phyloP scores from a whole-genome alignment of 2,797 vertebrate species.

The Lepidocolaptes lacrymiger region DNA sequence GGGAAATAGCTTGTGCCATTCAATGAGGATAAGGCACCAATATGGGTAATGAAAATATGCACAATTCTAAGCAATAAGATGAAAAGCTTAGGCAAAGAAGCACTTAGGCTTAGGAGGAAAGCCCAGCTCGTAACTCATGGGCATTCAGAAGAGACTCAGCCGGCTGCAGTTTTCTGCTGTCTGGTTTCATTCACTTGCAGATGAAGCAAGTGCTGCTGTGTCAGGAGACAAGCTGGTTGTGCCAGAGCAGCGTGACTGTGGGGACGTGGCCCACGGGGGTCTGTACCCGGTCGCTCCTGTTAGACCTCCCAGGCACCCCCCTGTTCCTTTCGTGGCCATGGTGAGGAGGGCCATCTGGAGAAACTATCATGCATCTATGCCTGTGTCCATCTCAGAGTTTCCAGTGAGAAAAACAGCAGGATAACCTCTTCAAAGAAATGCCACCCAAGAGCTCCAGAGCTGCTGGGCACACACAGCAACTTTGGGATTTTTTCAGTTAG shows the following conservation, averaged over 20 bases:
- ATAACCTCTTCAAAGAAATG: background rate
- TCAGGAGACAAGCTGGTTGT: background rate
- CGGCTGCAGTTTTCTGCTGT: fast-evolving
- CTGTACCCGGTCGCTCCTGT: fast-evolving
- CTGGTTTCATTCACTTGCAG: background rate
- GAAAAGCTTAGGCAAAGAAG: background rate
- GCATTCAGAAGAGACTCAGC: background rate
- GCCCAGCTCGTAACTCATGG: background rate
- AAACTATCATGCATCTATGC: fast-evolving
- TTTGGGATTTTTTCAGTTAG: background rate
- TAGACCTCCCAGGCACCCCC: background rate
- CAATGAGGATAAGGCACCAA: background rate
- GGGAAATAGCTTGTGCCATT: background rate
- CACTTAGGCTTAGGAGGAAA: background rate
- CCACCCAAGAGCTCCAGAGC: background rate
- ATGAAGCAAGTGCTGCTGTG: background rate
- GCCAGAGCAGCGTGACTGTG: fast-evolving
- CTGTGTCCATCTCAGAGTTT: background rate
- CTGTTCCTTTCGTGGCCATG: background rate
- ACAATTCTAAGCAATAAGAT: background rate
- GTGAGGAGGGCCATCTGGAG: fast-evolving
- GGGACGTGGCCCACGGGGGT: fast-evolving
- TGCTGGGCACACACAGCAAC: background rate
- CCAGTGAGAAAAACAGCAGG: background rate
- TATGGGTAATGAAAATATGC: background rate